Conservation (phyloP, 2,888 invertebrate genomes). For the Chouioia cunea region DNA sequence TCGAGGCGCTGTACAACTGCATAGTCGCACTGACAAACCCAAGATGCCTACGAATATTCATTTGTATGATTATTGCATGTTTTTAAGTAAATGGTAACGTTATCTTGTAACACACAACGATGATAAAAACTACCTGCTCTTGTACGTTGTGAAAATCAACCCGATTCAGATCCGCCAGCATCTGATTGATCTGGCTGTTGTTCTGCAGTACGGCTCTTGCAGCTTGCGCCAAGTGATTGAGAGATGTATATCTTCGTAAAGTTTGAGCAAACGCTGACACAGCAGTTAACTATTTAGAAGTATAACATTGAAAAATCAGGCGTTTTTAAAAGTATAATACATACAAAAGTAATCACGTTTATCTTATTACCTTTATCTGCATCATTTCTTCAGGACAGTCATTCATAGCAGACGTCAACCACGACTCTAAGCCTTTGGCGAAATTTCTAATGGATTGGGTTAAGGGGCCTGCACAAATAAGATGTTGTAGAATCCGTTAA, state of each 20-base stretch:
- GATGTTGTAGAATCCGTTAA: slow-evolving; percentile 25
- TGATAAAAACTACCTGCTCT: slow-evolving; percentile 73
- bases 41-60: slow-evolving; percentile 80
- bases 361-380: slow-evolving; percentile 78
- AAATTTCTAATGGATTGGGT: slow-evolving; percentile 94
- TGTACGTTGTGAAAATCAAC: slow-evolving; percentile 98
- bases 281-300: slow-evolving; percentile 72
- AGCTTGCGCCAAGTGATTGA: slow-evolving; percentile 96
- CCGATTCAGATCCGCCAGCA: slow-evolving; percentile 95
- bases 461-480: slow-evolving; percentile 74
- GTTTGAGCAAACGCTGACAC: slow-evolving; percentile 96
- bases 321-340: neutral
- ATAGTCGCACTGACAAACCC: slow-evolving; percentile 97
- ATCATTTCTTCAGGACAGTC: slow-evolving; percentile 87
- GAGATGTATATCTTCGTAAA: slow-evolving; percentile 93
- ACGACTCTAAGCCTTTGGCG: slow-evolving; percentile 92
- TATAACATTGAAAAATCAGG: slow-evolving; percentile 24
- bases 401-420: slow-evolving; percentile 84
- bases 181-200: slow-evolving; percentile 93
- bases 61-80: slow-evolving; percentile 55
- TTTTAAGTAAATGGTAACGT: slow-evolving; percentile 8
- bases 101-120: neutral
- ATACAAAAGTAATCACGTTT: neutral
- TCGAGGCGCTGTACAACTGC: slow-evolving; percentile 87
- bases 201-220: slow-evolving; percentile 96